Evolutionary conservation across 2,888 invertebrate species (phyloP).

Genomic region (Pollenia labialis): DNA sequence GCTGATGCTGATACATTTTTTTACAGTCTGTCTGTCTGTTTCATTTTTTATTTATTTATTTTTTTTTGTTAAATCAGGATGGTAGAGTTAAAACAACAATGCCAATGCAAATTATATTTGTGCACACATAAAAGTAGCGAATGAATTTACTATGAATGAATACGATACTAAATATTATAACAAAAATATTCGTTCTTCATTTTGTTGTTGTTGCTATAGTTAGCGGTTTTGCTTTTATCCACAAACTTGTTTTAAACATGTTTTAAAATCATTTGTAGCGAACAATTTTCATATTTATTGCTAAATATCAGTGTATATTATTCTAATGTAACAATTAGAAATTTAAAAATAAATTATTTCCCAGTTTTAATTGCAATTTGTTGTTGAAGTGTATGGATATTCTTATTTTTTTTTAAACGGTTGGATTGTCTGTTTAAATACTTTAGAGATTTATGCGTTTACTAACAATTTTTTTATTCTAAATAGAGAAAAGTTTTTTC

Average conservation of each 20-base stretch:
- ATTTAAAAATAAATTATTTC: slow-evolving; percentile 58
- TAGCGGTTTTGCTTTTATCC: neutral
- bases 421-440: slow-evolving; percentile 7
- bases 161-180: slow-evolving; percentile 15
- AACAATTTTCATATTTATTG: neutral
- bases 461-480: neutral
- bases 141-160: slow-evolving; percentile 60
- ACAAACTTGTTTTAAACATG: slow-evolving; percentile 30
- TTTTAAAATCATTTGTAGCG: slow-evolving; percentile 24
- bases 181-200: neutral
- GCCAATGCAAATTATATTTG: slow-evolving; percentile 22
- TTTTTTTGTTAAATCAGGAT: slow-evolving; percentile 49
- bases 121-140: neutral
- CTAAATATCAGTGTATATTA: slow-evolving; percentile 32
- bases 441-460: slow-evolving; percentile 30
- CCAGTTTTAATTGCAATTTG: slow-evolving; percentile 33
- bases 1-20: slow-evolving; percentile 40
- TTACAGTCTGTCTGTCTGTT: neutral
- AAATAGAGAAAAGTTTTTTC: no score
- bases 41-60: neutral
- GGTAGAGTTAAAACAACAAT: slow-evolving; percentile 32
- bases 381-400: slow-evolving; percentile 1
- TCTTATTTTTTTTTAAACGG: neutral
- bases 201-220: neutral
- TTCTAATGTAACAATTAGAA: slow-evolving; percentile 64